These are phyloP conservation scores for Pocota personata DNA, from an alignment of 2,888 invertebrate species.

Conservation along the genomic window DNA sequence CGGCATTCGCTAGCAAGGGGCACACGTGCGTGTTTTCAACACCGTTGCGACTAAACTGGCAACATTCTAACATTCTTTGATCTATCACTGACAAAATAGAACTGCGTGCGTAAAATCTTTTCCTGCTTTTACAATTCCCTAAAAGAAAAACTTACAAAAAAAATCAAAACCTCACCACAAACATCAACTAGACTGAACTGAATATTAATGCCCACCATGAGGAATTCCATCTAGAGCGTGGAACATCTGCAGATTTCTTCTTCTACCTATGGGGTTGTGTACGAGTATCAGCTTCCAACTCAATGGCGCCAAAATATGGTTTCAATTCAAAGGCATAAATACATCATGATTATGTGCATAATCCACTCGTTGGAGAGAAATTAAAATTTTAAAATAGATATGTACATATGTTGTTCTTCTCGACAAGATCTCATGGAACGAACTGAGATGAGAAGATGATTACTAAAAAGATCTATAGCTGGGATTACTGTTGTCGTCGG, in stretches of 20 bases:
- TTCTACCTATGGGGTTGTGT: constrained; percentile 29
- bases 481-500: constrained; percentile 9
- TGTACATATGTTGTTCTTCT: too few species aligned
- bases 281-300: constrained; percentile 9
- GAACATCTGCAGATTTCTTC: constrained; percentile 55
- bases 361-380: constrained; percentile 55
- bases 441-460: constrained; percentile 31
- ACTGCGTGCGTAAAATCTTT: constrained; percentile 43
- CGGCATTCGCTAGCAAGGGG: constrained; percentile 38
- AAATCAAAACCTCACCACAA: constrained; percentile 2
- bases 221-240: not conserved
- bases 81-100: constrained; percentile 61
- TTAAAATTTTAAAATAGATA: constrained; percentile 68
- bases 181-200: not conserved
- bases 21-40: constrained; percentile 61
- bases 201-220: constrained; percentile 29
- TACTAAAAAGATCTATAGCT: constrained; percentile 27
- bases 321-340: constrained; percentile 56
- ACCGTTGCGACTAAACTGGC: constrained; percentile 4
- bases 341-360: constrained; percentile 65
- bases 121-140: constrained; percentile 62
- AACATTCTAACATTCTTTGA: constrained; percentile 65
- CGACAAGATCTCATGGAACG: constrained; percentile 17
- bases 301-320: constrained; percentile 67
- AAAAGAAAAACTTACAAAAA: constrained; percentile 15